Evolutionary conservation across 2,113 vertebrate species (phyloP), one percentile per base, ranked within the genome.

Genomic region (Calypte anna): DNA sequence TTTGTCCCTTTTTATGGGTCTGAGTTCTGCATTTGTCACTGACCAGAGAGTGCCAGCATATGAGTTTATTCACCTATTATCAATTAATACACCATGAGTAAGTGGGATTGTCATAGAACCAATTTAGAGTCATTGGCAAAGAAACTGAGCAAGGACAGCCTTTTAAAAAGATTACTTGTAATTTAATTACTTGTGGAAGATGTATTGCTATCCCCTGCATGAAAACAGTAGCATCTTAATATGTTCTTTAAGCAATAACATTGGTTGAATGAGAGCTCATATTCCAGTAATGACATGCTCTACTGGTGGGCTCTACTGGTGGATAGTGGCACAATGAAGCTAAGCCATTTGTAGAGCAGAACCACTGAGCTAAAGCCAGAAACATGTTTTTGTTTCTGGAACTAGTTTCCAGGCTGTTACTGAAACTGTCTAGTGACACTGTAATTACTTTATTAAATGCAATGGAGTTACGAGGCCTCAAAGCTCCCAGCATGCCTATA

Each of bases 101-200:
- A 86, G 75, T 72, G 48, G 8, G 18, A 88, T 94, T 91, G 91
- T 85, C 63, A 30, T 88, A 68, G 73, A 93, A 90, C 67, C 86
- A 81, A 87, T 55, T 91, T 96, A 59, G 57, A 88, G 80, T 69
- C 61, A 75, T 75, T 92, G 89, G 86, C 79, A 96, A 89, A 93
- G 78, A 88, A 91, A 57, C 90, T 95, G 81, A 88, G 89, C 63
- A 90, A 80, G 76, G 51, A 59, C 68, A 94, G 62, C 40, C 73
- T 93, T 93, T 95, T 63, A 82, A 91, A 95, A 88, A 80, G 82
- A 78, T 93, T 96, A 73, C 89, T 75, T 25, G 51, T 87, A 94
- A 87, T 74, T 40, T 64, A 78, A 90, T 86, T 85, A 76, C 61
- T 93, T 83, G 75, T 62, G 69, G 64, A 66, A 67, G 93, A 88